A percentile compares a stretch with the other conserved stretches of the same genome.
Evolutionary conservation across 2,797 vertebrate genomes (phyloP).

Genomic region (Ptychobarbus kaznakovi): DNA sequence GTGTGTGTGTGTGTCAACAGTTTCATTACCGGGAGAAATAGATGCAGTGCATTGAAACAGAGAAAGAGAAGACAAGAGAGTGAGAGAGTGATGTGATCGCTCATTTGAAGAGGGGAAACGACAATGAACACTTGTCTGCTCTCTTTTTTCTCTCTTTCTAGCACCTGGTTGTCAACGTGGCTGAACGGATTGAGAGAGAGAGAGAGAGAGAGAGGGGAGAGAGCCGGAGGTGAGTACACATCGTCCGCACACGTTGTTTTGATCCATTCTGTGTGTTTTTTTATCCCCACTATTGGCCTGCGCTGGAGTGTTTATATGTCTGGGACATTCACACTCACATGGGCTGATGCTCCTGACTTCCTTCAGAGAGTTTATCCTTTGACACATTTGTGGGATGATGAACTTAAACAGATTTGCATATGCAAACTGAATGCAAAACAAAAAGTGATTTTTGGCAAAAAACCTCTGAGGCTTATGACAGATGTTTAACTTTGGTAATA

Average conservation of each 20-base stretch:
- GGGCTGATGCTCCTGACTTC: background rate
- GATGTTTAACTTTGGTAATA: background rate
- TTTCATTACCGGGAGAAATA: slow-evolving; percentile 54
- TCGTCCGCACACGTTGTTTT: slow-evolving; percentile 19
- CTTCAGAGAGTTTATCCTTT: background rate
- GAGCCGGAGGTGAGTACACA: slow-evolving; percentile 52
- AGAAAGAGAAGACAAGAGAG: slow-evolving; percentile 37
- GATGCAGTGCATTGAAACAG: slow-evolving; percentile 36
- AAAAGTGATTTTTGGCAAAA: background rate
- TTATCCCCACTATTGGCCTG: background rate
- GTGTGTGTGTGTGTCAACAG: slow-evolving; percentile 40
- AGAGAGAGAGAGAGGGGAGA: slow-evolving; percentile 21
- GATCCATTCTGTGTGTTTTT: background rate
- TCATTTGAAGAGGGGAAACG: slow-evolving; percentile 47
- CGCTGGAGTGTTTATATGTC: background rate
- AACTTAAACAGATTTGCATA: background rate
- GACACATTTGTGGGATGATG: background rate
- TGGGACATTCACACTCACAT: background rate
- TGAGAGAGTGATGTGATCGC: slow-evolving; percentile 32
- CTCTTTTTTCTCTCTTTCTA: slow-evolving; percentile 29
- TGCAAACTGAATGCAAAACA: background rate
- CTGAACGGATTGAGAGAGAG: slow-evolving; percentile 11
- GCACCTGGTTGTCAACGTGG: slow-evolving; percentile 20
- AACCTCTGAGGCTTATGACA: background rate
- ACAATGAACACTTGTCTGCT: slow-evolving; percentile 38